Evolutionary conservation across 2,888 invertebrate species (phyloP).

Genomic region (Enchytraeus crypticus): DNA sequence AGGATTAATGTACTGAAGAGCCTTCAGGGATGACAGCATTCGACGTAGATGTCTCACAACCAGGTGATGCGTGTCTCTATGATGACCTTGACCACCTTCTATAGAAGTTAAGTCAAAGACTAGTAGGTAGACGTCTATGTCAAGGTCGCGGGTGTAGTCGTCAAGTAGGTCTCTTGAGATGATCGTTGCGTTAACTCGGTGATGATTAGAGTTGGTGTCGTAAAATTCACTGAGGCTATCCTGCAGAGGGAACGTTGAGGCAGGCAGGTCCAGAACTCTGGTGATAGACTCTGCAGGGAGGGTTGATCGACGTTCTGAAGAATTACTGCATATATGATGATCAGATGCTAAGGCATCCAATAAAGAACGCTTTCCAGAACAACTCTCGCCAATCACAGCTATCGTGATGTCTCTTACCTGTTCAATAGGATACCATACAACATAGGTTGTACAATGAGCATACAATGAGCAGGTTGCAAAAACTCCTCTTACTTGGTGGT

Average conservation of each 20-base stretch:
- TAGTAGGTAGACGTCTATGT: constrained; percentile 4
- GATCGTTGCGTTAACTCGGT: constrained; percentile 3
- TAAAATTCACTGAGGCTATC: neutral
- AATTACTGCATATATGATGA: neutral
- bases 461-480: too few species aligned
- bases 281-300: neutral
- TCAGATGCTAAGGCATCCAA: constrained; percentile 16
- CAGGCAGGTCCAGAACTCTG: neutral
- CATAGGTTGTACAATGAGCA: too few species aligned
- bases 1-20: constrained; percentile 7
- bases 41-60: constrained; percentile 3
- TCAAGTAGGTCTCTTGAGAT: constrained; percentile 8
- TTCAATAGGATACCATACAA: too few species aligned
- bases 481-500: too few species aligned
- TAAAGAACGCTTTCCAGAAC: constrained; percentile 28
- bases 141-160: constrained; percentile 1
- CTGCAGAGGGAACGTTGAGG: too few species aligned
- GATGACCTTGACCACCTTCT: constrained; percentile 8
- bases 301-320: neutral
- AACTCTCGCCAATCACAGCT: constrained; percentile 29
- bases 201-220: too few species aligned
- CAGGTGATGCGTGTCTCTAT: neutral
- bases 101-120: constrained; percentile 8
- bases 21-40: constrained; percentile 10
- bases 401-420: too few species aligned